phyloP scores from a whole-genome alignment of 2,113 vertebrate species.

The Percina caprodes region DNA sequence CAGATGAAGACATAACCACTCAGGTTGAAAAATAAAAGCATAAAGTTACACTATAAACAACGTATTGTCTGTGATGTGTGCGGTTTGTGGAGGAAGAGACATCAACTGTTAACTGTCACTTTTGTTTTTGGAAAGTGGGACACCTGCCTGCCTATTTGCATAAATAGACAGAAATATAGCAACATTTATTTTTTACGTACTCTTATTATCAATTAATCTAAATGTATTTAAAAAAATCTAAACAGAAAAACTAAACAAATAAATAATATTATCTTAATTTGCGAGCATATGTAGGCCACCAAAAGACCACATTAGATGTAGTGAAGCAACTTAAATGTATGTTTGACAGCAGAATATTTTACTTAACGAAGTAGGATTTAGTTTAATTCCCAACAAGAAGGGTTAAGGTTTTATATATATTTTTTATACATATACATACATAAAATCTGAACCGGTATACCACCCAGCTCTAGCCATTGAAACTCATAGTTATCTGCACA shows the following conservation, averaged over 20 bases:
- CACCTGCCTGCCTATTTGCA: constrained; percentile 1
- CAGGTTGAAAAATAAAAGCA: neutral
- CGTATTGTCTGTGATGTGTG: neutral
- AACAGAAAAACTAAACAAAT: constrained; percentile 2
- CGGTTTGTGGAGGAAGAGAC: constrained; percentile 19
- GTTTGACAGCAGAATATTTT: neutral
- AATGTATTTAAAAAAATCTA: constrained; percentile 10
- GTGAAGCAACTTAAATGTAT: neutral
- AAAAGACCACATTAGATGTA: neutral
- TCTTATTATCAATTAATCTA: constrained; percentile 31
- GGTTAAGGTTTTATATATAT: no score
- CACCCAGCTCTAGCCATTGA: no score
- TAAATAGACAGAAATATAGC: neutral
- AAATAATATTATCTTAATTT: neutral
- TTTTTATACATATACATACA: no score
- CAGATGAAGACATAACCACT: neutral
- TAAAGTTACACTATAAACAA: constrained; percentile 23
- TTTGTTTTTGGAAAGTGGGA: constrained; percentile 10
- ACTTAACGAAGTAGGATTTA: no score
- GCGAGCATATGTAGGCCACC: neutral
- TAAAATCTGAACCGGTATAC: no score
- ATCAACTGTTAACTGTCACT: constrained; percentile 19
- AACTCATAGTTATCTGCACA: no score
- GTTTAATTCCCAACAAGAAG: no score
- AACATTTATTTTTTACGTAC: neutral